Conservation (phyloP, 2,113 vertebrate species). For the Colius striatus region DNA sequence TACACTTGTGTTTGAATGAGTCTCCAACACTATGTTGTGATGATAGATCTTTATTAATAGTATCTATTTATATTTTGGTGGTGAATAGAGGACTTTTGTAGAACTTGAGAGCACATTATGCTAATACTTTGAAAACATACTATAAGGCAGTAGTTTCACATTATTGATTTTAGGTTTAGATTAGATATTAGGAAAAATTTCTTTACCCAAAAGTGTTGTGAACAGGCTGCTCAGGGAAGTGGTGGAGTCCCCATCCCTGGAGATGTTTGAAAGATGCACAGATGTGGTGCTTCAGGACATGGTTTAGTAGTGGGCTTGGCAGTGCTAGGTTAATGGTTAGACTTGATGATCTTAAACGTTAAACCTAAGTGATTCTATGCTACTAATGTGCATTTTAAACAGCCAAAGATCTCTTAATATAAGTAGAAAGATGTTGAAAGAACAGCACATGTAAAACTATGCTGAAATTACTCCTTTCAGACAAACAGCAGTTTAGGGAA, state of each 20-base stretch:
- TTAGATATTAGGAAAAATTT: not conserved
- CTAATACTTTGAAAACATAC: not conserved
- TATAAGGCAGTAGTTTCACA: not conserved
- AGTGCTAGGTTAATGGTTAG: not conserved
- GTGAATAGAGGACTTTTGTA: not conserved
- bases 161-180: not conserved
- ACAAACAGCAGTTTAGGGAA: not conserved
- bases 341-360: not conserved
- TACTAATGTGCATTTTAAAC: not conserved
- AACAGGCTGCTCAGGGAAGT: not conserved
- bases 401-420: not conserved
- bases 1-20: not conserved
- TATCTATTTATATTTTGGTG: not conserved
- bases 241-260: not conserved
- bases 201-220: not conserved
- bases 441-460: not conserved
- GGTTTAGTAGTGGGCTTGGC: not conserved
- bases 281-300: too few relatives aligned
- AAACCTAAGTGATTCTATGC: not conserved
- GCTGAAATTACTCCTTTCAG: not conserved
- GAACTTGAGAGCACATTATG: not conserved
- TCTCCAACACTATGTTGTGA: not conserved
- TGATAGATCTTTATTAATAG: not conserved
- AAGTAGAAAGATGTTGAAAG: not conserved
- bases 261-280: not conserved